phyloP scores from a whole-genome alignment of 2,113 vertebrate genomes.

The Ptilorrhoa leucosticta region DNA sequence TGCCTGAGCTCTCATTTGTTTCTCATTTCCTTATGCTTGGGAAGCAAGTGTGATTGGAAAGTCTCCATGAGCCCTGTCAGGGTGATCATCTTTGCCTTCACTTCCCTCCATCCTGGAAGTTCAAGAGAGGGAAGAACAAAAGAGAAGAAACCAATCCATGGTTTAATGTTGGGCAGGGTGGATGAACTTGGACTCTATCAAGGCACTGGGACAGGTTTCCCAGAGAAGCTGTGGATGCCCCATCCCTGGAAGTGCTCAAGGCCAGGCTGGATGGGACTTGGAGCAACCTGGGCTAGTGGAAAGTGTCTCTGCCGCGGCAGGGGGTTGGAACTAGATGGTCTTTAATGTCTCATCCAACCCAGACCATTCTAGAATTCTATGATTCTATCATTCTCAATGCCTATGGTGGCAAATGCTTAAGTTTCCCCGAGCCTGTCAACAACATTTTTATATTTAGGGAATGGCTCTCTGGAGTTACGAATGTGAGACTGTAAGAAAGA shows the following conservation, averaged over 20 bases:
- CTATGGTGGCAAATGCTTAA: neutral
- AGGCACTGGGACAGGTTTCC: neutral
- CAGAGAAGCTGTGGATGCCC: neutral
- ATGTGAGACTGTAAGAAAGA: neutral
- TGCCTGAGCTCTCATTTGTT: neutral
- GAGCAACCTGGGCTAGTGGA: neutral
- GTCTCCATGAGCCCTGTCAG: neutral
- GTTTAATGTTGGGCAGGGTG: neutral
- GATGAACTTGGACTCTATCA: fast-evolving
- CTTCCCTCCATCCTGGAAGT: neutral
- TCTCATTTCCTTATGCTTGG: neutral
- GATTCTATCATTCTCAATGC: neutral
- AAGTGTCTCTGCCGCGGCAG: neutral
- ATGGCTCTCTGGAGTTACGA: neutral
- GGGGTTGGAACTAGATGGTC: neutral
- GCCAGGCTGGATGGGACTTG: neutral
- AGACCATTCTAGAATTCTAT: neutral
- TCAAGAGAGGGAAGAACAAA: neutral
- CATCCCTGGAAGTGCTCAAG: neutral
- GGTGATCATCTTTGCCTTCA: neutral
- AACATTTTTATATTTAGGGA: neutral
- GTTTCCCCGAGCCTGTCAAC: neutral
- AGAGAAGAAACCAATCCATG: neutral
- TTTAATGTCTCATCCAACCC: neutral
- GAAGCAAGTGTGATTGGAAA: neutral